phyloP scores from a whole-genome alignment of 2,113 vertebrate genomes.

The Phaethon lepturus region DNA sequence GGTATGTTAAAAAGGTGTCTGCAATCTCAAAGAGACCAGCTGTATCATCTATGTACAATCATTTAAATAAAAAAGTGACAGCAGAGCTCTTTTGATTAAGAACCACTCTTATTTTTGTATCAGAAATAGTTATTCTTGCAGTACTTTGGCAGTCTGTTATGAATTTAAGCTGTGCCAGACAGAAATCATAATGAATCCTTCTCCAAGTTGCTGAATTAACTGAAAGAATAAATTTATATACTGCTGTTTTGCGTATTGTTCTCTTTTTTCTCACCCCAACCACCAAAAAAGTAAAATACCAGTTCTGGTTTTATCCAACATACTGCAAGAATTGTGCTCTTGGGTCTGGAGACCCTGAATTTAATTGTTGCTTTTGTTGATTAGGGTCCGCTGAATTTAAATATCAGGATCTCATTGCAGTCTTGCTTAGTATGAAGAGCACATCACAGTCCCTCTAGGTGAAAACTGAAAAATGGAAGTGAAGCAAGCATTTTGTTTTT shows the following conservation, averaged over 20 bases:
- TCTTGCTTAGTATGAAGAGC: neutral
- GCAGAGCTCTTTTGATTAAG: neutral
- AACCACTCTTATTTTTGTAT: neutral
- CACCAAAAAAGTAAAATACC: neutral
- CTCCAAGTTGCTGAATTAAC: neutral
- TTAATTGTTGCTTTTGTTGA: neutral
- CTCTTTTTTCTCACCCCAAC: neutral
- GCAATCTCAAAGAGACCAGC: neutral
- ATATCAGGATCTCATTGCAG: neutral
- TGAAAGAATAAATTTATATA: neutral
- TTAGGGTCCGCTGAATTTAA: neutral
- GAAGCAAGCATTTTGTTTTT: neutral
- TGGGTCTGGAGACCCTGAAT: neutral
- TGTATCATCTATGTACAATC: rapidly evolving
- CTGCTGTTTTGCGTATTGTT: neutral
- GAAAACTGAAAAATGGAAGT: neutral
- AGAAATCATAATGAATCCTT: neutral
- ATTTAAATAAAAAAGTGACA: neutral
- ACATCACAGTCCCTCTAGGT: neutral
- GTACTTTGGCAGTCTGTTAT: neutral
- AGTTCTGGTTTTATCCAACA: neutral
- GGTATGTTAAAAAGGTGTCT: neutral
- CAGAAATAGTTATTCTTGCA: neutral
- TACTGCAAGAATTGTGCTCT: neutral
- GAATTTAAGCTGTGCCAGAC: neutral